A percentile compares a stretch with the other conserved stretches of the same genome.
Evolutionary conservation across 2,113 vertebrate genomes (phyloP).

Genomic region (Ictalurus punctatus): DNA sequence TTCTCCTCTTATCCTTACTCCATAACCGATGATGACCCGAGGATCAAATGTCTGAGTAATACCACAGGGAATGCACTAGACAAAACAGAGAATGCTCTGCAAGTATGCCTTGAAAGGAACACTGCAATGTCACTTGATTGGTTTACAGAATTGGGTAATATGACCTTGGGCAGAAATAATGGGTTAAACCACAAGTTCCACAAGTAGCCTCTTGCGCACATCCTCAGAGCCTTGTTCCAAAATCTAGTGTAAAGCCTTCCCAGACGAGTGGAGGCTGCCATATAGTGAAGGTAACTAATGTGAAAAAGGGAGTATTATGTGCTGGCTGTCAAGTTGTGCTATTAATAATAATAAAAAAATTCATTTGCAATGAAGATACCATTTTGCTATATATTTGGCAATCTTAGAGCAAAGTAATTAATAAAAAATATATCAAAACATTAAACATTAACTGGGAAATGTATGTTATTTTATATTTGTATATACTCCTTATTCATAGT

Average conservation of each 20-base stretch:
- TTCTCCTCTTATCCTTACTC: neutral
- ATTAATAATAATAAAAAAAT: neutral
- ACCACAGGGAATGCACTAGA: neutral
- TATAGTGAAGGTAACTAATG: neutral
- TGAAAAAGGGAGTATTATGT: neutral
- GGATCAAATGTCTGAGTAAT: slow-evolving; percentile 1
- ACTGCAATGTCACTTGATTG: neutral
- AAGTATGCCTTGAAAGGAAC: neutral
- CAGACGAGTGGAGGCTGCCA: neutral
- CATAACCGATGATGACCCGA: neutral
- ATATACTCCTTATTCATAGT: neutral
- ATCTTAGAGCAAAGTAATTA: neutral
- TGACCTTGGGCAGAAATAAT: neutral
- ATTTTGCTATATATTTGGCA: neutral
- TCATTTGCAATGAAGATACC: neutral
- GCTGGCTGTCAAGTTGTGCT: neutral
- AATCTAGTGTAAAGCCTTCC: neutral
- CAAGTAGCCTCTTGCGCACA: neutral
- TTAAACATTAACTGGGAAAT: neutral
- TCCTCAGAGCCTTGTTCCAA: neutral
- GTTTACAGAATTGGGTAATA: neutral
- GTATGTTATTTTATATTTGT: neutral
- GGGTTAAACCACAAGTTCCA: neutral
- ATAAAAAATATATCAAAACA: neutral
- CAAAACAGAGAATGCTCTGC: neutral